These are phyloP conservation scores for Suncus etruscus DNA, from an alignment of 2,113 vertebrate genomes.

Conservation along the genomic window DNA sequence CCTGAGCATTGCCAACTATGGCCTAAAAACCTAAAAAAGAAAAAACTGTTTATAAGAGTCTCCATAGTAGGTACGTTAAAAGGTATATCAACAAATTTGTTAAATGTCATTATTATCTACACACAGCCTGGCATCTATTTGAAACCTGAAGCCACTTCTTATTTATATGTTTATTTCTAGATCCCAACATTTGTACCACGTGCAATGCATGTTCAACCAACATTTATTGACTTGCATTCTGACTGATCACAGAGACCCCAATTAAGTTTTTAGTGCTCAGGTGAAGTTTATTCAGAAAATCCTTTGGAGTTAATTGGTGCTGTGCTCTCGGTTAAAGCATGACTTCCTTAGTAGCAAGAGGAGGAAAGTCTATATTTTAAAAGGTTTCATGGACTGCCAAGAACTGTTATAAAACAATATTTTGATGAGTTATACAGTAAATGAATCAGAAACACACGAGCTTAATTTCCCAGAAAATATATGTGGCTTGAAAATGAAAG, in stretches of 20 bases:
- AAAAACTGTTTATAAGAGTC: not conserved
- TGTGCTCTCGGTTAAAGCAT: slow-evolving; percentile 60
- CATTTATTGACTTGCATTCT: not conserved
- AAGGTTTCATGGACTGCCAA: slow-evolving; percentile 78
- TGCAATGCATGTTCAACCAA: not conserved
- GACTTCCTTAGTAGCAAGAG: slow-evolving; percentile 75
- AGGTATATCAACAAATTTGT: no score
- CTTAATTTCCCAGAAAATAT: slow-evolving; percentile 84
- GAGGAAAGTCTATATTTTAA: slow-evolving; percentile 78
- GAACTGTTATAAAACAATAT: slow-evolving; percentile 84
- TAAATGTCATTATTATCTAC: no score
- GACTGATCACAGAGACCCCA: not conserved
- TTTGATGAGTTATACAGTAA: slow-evolving; percentile 84
- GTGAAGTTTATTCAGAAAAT: slow-evolving; percentile 42
- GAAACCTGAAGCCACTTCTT: not conserved
- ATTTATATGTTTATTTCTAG: not conserved
- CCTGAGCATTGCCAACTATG: no score
- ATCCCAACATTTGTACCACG: not conserved
- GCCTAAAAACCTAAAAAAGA: no score
- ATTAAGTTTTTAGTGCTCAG: not conserved
- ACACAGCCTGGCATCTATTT: not conserved
- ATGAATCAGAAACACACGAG: slow-evolving; percentile 85
- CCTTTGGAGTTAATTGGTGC: slow-evolving; percentile 41
- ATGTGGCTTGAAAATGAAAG: slow-evolving; percentile 84
- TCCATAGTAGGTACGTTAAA: no score